phyloP scores from a whole-genome alignment of 1,140 invertebrate genomes.

The Zaprionus camerounensis region DNA sequence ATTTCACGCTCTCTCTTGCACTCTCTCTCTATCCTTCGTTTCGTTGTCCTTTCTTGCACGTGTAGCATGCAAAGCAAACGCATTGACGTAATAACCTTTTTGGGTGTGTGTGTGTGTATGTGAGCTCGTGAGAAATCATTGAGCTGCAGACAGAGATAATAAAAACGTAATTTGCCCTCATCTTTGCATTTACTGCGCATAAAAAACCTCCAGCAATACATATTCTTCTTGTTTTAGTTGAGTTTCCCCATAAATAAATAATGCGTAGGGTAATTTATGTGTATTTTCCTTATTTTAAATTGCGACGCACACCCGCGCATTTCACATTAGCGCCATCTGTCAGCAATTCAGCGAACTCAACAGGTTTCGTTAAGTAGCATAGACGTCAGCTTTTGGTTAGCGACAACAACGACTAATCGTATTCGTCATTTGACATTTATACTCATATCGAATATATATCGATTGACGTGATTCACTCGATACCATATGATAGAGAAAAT shows the following conservation, averaged over 20 bases:
- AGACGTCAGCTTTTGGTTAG: conserved; percentile 10
- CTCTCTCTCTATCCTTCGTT: neutral
- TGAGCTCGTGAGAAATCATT: conserved; percentile 15
- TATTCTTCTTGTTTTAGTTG: conserved; percentile 4
- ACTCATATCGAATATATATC: conserved; percentile 34
- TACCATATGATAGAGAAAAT: conserved; percentile 57
- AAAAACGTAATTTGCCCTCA: conserved; percentile 29
- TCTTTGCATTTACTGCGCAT: conserved; percentile 6
- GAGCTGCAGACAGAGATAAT: conserved; percentile 34
- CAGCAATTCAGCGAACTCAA: neutral
- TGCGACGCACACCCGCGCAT: conserved; percentile 4
- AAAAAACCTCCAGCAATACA: conserved; percentile 9
- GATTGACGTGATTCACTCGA: conserved; percentile 51
- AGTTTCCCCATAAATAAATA: conserved; percentile 12
- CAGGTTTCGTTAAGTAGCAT: neutral
- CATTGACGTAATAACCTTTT: conserved; percentile 30
- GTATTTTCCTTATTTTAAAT: conserved; percentile 7
- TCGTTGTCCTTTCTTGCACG: conserved; percentile 18
- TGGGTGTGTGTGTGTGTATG: neutral
- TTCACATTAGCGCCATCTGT: conserved; percentile 21
- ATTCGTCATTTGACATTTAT: conserved; percentile 21
- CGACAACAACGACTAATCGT: neutral
- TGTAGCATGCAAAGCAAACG: conserved; percentile 15
- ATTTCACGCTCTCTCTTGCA: conserved; percentile 4
- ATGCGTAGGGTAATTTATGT: neutral